Evolutionary conservation across 2,888 invertebrate species (phyloP).

Genomic region (Eucriotettix oculatus): DNA sequence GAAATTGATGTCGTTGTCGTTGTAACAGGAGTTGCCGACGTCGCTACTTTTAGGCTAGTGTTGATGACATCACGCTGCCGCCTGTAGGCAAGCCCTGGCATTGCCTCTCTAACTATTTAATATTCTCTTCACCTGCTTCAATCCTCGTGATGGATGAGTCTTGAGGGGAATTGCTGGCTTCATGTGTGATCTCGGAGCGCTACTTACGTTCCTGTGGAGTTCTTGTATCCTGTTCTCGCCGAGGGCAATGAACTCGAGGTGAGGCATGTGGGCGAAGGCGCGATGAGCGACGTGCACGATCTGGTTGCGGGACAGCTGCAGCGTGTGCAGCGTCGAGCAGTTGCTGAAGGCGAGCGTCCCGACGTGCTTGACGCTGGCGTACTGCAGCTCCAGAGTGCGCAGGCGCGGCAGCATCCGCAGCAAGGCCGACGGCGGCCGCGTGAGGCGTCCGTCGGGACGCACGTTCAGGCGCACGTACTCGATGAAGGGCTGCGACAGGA

Average conservation of each 20-base stretch:
- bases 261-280: constrained; percentile 55
- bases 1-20: too few relatives aligned
- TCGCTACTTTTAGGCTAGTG: too few relatives aligned
- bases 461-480: constrained; percentile 54
- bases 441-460: constrained; percentile 48
- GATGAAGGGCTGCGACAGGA: constrained; percentile 39
- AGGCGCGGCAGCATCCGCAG: constrained; percentile 47
- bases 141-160: too few relatives aligned
- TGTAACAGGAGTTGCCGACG: too few relatives aligned
- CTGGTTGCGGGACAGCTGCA: constrained; percentile 50
- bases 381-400: constrained; percentile 49
- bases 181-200: too few relatives aligned
- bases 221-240: constrained; percentile 57
- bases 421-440: constrained; percentile 53
- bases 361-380: constrained; percentile 52
- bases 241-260: constrained; percentile 48
- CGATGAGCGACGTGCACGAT: constrained; percentile 49
- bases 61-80: too few relatives aligned
- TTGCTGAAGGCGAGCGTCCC: constrained; percentile 58
- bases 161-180: too few relatives aligned
- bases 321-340: constrained; percentile 31
- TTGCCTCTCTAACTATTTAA: too few relatives aligned
- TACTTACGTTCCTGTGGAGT: constrained; percentile 29
- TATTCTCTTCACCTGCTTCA: too few relatives aligned
- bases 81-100: too few relatives aligned